Percentiles rank a stretch among this genome's conserved stretches.
phyloP scores from a whole-genome alignment of 2,888 invertebrate genomes.

The Cerceris rybyensis region DNA sequence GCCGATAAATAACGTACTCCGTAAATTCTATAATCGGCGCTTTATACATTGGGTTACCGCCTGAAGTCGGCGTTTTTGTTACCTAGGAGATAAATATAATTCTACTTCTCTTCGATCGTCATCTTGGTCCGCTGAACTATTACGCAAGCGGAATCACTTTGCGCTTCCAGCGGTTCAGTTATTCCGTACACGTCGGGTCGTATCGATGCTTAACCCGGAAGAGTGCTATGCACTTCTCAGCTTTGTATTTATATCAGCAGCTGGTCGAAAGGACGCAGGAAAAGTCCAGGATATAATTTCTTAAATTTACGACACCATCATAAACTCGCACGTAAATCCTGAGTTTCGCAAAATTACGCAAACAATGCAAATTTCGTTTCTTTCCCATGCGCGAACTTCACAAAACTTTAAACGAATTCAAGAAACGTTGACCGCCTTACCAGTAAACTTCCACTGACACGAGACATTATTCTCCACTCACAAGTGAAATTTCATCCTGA shows the following conservation, averaged over 20 bases:
- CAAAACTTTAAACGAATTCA: conserved; percentile 1
- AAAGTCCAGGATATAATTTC: background rate
- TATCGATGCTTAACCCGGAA: conserved; percentile 37
- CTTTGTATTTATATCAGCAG: too few species aligned
- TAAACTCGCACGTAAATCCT: background rate
- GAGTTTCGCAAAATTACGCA: background rate
- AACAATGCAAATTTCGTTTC: background rate
- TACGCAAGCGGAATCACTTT: conserved; percentile 50
- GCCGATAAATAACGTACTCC: conserved; percentile 74
- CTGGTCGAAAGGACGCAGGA: too few species aligned
- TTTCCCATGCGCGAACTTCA: background rate
- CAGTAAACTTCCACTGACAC: conserved; percentile 8
- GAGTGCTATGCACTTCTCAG: background rate
- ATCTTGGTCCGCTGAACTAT: conserved; percentile 33
- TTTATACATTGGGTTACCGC: conserved; percentile 68
- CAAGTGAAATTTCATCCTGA: conserved; percentile 18
- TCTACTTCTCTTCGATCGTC: conserved; percentile 50
- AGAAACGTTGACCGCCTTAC: conserved; percentile 27
- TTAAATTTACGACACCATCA: too few species aligned
- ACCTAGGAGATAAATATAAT: conserved; percentile 55
- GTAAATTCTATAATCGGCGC: conserved; percentile 72
- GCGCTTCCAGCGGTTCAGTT: conserved; percentile 43
- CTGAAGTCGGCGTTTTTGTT: conserved; percentile 47
- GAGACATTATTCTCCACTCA: conserved; percentile 21
- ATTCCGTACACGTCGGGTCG: conserved; percentile 11